Conservation (phyloP, 2,888 invertebrate species). For the Archaeoteleia sp. region DNA sequence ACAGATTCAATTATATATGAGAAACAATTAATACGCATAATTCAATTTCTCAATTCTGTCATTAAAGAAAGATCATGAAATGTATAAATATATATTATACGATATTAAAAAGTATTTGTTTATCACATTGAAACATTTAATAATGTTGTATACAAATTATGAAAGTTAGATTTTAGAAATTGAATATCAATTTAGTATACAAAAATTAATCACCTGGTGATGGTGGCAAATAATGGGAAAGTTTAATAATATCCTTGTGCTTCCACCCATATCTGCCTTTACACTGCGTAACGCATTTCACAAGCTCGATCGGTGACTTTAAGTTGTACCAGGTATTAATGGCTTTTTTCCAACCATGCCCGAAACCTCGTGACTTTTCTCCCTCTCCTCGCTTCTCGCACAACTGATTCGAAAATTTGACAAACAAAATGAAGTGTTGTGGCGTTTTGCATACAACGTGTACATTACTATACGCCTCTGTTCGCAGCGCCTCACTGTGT, state of each 20-base stretch:
- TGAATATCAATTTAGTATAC: no score
- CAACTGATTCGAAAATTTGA: conserved; percentile 78
- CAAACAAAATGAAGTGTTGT: conserved; percentile 80
- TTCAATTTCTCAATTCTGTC: no score
- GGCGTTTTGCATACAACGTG: conserved; percentile 79
- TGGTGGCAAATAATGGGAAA: conserved; percentile 76
- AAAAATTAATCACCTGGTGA: conserved; percentile 57
- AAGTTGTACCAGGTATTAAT: conserved; percentile 81
- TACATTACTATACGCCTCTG: conserved; percentile 76
- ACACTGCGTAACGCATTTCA: conserved; percentile 79
- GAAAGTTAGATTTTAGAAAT: no score
- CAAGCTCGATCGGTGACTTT: conserved; percentile 79
- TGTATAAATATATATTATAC: no score
- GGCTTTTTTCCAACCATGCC: conserved; percentile 80
- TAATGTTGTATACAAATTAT: no score
- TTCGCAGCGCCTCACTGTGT: conserved; percentile 74
- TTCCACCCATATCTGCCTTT: conserved; percentile 81
- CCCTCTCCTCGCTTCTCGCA: conserved; percentile 58
- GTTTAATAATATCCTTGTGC: conserved; percentile 83
- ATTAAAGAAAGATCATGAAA: no score
- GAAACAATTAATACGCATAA: no score
- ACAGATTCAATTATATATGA: no score
- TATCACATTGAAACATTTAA: no score
- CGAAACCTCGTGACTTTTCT: conserved; percentile 75
- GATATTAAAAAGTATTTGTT: no score